Evolutionary conservation across 2,113 vertebrate species (phyloP).

Genomic region (Rhadina sibilatrix): DNA sequence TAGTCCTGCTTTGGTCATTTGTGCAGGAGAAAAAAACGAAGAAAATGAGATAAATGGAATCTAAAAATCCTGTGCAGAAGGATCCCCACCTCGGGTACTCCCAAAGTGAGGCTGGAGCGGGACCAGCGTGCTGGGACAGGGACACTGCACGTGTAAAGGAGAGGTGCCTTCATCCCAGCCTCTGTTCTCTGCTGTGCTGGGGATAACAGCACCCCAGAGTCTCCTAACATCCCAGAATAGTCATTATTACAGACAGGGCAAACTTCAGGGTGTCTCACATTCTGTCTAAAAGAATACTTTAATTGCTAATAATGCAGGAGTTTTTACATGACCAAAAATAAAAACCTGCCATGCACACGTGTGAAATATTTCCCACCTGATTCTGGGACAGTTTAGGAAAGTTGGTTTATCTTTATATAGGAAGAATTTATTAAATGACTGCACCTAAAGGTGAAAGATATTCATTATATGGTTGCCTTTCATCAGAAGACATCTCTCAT

Average conservation of each 20-base stretch:
- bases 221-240: background rate
- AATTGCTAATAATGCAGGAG: background rate
- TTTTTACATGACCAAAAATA: background rate
- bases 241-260: background rate
- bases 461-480: background rate
- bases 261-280: background rate
- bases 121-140: accelerated
- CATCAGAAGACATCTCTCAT: background rate
- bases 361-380: background rate
- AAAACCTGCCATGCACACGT: accelerated
- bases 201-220: background rate
- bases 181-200: background rate
- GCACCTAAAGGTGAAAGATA: background rate
- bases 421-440: background rate
- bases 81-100: accelerated
- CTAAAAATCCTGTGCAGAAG: background rate
- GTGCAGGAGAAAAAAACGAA: background rate
- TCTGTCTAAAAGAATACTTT: background rate
- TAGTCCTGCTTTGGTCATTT: background rate
- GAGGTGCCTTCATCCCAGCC: background rate
- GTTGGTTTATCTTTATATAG: background rate
- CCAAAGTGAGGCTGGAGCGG: background rate
- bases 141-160: accelerated
- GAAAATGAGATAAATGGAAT: background rate
- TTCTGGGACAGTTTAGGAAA: background rate